phyloP scores from a whole-genome alignment of 2,113 vertebrate species.

The Rhombomys opimus region DNA sequence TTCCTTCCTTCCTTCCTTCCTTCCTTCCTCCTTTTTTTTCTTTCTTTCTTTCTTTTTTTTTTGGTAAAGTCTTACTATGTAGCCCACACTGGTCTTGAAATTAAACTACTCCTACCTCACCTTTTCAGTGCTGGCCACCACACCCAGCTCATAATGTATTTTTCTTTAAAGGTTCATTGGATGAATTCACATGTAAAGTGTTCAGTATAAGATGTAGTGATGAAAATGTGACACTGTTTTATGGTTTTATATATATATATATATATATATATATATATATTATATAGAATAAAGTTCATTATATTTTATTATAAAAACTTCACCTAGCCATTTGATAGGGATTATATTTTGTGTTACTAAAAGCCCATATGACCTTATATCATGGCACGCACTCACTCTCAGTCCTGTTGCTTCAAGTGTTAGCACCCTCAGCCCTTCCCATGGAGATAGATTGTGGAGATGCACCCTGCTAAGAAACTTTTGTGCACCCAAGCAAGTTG shows the following conservation, averaged over 20 bases:
- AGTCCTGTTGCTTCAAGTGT: neutral
- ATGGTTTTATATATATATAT: neutral
- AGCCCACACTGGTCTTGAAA: neutral
- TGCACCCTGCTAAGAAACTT: neutral
- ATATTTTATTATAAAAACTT: conserved; percentile 6
- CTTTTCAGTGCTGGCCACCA: neutral
- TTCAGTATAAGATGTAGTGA: neutral
- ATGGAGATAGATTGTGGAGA: neutral
- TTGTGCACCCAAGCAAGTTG: rapidly evolving
- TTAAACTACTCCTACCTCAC: neutral
- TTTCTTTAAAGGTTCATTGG: conserved; percentile 46
- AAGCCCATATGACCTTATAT: neutral
- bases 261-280: neutral
- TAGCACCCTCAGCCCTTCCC: neutral
- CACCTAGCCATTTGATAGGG: neutral
- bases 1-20: neutral
- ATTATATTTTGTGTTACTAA: neutral
- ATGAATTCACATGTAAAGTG: neutral
- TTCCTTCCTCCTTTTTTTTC: too few species aligned
- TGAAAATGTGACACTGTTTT: neutral
- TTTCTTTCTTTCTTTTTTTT: neutral
- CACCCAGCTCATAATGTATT: neutral
- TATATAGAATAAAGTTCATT: neutral
- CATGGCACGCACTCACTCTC: neutral
- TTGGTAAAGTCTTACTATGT: neutral